These are phyloP conservation scores for Geococcyx californianus DNA, from an alignment of 2,113 vertebrate genomes.

Conservation along the genomic window DNA sequence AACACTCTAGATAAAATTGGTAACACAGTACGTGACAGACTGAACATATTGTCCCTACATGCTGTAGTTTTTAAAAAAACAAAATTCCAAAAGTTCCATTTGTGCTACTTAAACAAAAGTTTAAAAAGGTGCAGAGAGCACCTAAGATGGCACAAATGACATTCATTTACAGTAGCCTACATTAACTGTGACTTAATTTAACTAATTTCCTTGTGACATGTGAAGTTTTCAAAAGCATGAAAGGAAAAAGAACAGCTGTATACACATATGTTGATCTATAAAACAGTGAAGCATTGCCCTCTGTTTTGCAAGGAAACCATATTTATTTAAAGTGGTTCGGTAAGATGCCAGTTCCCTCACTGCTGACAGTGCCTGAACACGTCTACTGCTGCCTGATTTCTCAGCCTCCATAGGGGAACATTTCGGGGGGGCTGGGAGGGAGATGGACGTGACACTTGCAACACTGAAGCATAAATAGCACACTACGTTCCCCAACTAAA, in stretches of 20 bases:
- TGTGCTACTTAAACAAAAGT: background rate
- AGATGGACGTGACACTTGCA: background rate
- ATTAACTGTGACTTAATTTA: background rate
- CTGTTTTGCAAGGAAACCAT: background rate
- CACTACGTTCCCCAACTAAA: background rate
- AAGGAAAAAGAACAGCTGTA: background rate
- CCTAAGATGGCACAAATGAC: background rate
- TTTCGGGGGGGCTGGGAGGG: background rate
- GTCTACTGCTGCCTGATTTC: background rate
- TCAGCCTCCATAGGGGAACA: background rate
- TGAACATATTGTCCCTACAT: background rate
- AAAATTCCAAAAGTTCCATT: background rate
- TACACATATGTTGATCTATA: background rate
- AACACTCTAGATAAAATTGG: background rate
- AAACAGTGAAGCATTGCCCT: background rate
- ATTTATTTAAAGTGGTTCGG: background rate
- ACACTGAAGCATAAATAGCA: background rate
- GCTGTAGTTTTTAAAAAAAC: background rate
- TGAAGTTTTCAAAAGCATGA: background rate
- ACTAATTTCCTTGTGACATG: background rate
- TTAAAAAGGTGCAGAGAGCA: background rate
- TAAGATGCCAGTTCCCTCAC: background rate
- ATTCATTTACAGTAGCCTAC: background rate
- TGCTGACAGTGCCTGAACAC: background rate
- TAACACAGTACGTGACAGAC: slow-evolving; percentile 22